Conservation (phyloP, 2,113 vertebrate genomes). For the Oncorhynchus masou region DNA sequence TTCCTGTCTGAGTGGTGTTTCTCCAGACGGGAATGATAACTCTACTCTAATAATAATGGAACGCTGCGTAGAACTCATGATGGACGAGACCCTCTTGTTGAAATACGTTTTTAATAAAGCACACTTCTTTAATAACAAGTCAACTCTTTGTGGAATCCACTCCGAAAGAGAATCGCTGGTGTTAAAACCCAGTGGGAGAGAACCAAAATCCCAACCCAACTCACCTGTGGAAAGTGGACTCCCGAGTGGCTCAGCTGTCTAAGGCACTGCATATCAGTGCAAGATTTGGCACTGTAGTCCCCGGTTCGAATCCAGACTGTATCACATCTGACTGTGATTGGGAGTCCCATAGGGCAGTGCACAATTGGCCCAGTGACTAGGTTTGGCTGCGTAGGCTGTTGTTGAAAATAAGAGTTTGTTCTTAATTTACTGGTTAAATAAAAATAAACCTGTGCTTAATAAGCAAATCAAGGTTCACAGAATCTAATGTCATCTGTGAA, state of each 20-base stretch:
- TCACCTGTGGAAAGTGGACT: neutral
- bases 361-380: too few relatives aligned
- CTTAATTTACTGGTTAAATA: too few relatives aligned
- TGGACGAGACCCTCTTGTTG: slow-evolving; percentile 50
- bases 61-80: slow-evolving; percentile 53
- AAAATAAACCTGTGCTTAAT: slow-evolving; percentile 5
- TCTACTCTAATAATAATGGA: slow-evolving; percentile 71
- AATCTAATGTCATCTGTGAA: slow-evolving; percentile 25
- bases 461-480: slow-evolving; percentile 26
- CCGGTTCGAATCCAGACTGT: too few relatives aligned
- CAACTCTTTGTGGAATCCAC: neutral
- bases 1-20: slow-evolving; percentile 67
- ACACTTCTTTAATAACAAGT: slow-evolving; percentile 36
- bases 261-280: too few relatives aligned
- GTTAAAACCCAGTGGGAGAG: neutral
- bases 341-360: too few relatives aligned
- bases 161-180: neutral
- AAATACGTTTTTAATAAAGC: slow-evolving; percentile 62
- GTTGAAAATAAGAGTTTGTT: too few relatives aligned
- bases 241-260: too few relatives aligned
- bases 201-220: neutral
- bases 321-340: too few relatives aligned
- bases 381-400: too few relatives aligned
- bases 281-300: too few relatives aligned
- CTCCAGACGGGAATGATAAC: slow-evolving; percentile 66